Conservation (phyloP, 1,140 invertebrate species). For the Platyscapa corneri region DNA sequence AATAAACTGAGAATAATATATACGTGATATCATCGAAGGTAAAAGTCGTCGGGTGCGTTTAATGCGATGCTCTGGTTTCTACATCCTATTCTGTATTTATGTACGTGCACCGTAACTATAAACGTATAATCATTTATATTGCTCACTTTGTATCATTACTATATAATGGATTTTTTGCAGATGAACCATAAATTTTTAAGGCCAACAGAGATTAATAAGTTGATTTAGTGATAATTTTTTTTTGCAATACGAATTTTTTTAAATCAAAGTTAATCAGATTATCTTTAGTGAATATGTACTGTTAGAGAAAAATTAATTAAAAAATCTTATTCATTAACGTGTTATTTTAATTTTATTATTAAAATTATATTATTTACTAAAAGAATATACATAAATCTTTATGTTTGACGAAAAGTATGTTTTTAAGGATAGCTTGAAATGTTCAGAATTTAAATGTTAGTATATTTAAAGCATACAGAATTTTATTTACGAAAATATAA, state of each 20-base stretch:
- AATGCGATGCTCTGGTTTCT: slow-evolving; percentile 43
- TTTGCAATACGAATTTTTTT: neutral
- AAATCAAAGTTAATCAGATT: neutral
- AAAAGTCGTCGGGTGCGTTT: slow-evolving; percentile 38
- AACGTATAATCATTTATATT: neutral
- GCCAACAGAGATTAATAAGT: neutral
- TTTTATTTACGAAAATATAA: too few species aligned
- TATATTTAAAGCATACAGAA: too few species aligned
- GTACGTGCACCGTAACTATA: slow-evolving; percentile 5
- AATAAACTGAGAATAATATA: slow-evolving; percentile 17
- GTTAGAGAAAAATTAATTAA: neutral
- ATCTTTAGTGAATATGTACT: too few species aligned
- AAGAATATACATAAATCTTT: too few species aligned
- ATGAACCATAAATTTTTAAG: neutral
- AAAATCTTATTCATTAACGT: neutral
- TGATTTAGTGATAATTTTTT: neutral
- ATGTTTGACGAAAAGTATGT: too few species aligned
- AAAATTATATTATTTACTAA: too few species aligned
- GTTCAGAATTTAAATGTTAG: too few species aligned
- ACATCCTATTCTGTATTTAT: slow-evolving; percentile 10
- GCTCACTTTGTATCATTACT: neutral
- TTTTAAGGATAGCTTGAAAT: too few species aligned
- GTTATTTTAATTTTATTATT: neutral
- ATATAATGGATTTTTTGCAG: neutral
- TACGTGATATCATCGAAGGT: slow-evolving; percentile 30